phyloP scores from a whole-genome alignment of 2,113 vertebrate species.

The Chrysochloris asiatica region DNA sequence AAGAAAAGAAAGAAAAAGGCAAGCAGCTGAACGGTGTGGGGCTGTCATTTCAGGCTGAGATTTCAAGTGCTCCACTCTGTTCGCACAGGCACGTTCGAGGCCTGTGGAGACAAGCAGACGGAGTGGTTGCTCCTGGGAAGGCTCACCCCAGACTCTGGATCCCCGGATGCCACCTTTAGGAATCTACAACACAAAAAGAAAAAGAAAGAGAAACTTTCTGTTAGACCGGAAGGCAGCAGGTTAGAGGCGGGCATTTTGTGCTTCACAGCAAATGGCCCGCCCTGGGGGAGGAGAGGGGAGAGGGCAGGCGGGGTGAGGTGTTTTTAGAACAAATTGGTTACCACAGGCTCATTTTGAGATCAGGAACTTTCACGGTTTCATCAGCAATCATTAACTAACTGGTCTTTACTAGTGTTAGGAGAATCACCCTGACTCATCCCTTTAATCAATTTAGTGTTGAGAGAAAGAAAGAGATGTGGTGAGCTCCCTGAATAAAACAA shows the following conservation, averaged over 20 bases:
- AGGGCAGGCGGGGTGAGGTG: not conserved
- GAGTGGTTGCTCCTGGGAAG: conserved; percentile 85
- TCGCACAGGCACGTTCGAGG: too few species aligned
- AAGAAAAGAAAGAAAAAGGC: conserved; percentile 56
- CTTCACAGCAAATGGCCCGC: conserved; percentile 41
- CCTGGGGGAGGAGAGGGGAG: not conserved
- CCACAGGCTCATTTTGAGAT: not conserved
- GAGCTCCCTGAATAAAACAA: not conserved
- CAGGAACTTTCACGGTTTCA: conserved; percentile 64
- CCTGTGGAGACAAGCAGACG: conserved; percentile 80
- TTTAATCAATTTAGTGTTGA: not conserved
- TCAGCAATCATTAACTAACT: not conserved
- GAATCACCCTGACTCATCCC: not conserved
- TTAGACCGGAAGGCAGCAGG: conserved; percentile 59
- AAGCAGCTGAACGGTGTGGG: conserved; percentile 65
- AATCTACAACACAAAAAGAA: conserved; percentile 92
- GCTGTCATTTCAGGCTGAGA: conserved; percentile 69
- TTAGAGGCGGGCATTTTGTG: not conserved
- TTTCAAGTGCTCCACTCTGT: conserved; percentile 73
- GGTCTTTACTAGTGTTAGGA: not conserved
- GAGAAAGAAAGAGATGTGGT: not conserved
- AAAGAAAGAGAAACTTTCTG: conserved; percentile 72
- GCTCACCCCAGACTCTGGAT: conserved; percentile 90
- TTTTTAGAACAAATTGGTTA: not conserved
- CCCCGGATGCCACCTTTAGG: conserved; percentile 90